Evolutionary conservation across 2,113 vertebrate species (phyloP).

Genomic region (Nestor notabilis): DNA sequence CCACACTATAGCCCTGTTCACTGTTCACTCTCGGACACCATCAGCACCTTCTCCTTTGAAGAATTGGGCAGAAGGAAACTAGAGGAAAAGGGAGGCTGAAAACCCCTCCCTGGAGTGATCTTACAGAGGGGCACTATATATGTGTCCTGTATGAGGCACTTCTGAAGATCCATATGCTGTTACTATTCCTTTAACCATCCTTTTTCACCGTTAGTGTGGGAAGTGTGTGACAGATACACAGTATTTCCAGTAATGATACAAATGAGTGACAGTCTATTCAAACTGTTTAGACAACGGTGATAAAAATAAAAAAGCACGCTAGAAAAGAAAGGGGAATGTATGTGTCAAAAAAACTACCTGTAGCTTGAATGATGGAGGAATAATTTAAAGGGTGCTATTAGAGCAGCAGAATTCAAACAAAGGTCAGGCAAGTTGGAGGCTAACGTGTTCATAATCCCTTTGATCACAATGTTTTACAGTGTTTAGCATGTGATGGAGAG

Average conservation of each 20-base stretch:
- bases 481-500: constrained; percentile 10
- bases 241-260: constrained; percentile 7
- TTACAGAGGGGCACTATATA: neutral
- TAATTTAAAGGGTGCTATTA: constrained; percentile 11
- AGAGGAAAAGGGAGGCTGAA: neutral
- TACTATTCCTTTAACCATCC: neutral
- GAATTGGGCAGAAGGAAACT: neutral
- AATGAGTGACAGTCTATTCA: constrained; percentile 30
- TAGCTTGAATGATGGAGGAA: neutral
- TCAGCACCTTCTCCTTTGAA: neutral
- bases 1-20: neutral
- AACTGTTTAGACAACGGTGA: neutral
- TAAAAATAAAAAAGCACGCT: neutral
- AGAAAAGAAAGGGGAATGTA: neutral
- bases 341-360: neutral
- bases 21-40: neutral
- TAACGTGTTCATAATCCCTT: neutral
- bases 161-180: neutral
- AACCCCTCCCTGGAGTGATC: neutral
- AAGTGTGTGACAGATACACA: constrained; percentile 9
- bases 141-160: neutral
- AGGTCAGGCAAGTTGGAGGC: neutral
- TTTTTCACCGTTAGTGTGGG: neutral
- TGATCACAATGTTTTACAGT: neutral
- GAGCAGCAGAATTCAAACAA: neutral